phyloP scores from a whole-genome alignment of 2,888 invertebrate species.

The Spilarctia lutea region DNA sequence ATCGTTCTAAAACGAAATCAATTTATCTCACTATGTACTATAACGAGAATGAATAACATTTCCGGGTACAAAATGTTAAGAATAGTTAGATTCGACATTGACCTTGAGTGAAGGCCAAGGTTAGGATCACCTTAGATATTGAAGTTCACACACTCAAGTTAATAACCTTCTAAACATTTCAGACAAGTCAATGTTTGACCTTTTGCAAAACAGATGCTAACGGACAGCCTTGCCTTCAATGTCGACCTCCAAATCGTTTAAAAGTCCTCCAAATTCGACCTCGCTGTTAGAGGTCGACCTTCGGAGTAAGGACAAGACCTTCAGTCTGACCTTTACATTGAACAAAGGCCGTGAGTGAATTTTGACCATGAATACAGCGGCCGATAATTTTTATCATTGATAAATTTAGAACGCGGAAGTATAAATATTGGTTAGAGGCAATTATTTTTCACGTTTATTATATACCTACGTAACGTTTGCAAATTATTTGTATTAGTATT shows the following conservation, averaged over 20 bases:
- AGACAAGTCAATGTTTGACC: background rate
- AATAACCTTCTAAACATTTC: background rate
- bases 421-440: background rate
- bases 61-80: background rate
- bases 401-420: constrained; percentile 16
- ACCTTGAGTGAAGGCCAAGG: background rate
- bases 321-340: constrained; percentile 15
- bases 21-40: background rate
- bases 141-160: background rate
- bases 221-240: constrained; percentile 5
- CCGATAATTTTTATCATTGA: constrained; percentile 12
- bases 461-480: background rate
- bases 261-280: constrained; percentile 18
- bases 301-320: constrained; percentile 12
- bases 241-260: constrained; percentile 6
- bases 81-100: background rate
- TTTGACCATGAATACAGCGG: constrained; percentile 13
- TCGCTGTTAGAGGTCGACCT: constrained; percentile 14
- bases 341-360: constrained; percentile 9
- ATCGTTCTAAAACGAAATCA: too few species aligned
- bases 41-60: too few species aligned
- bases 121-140: background rate
- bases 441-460: background rate
- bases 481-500: background rate
- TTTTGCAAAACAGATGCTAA: background rate